A percentile compares a stretch with the other conserved stretches of the same genome.
These are phyloP conservation scores for Hyla sarda DNA, from an alignment of 2,113 vertebrate species.

Conservation along the genomic window DNA sequence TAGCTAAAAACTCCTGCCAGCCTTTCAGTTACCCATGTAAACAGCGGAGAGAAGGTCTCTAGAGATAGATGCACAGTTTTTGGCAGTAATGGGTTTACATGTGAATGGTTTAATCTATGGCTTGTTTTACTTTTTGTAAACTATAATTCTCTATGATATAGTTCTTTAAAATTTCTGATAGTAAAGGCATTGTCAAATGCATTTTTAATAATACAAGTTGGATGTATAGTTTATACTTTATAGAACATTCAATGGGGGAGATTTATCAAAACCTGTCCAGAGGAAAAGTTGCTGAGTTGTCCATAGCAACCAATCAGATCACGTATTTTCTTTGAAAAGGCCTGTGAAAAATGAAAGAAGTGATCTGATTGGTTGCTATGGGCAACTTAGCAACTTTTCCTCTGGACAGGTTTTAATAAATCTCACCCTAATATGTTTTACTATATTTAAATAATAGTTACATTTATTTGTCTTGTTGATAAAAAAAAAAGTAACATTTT, in stretches of 20 bases:
- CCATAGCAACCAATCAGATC: too few relatives aligned
- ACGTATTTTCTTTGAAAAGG: too few relatives aligned
- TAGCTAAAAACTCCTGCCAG: slow-evolving; percentile 43
- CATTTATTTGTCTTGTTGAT: too few relatives aligned
- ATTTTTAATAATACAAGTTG: neutral
- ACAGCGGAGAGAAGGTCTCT: neutral
- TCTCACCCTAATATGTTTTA: too few relatives aligned
- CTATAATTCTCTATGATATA: neutral
- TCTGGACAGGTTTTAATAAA: too few relatives aligned
- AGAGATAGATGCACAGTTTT: neutral
- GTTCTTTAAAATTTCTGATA: neutral
- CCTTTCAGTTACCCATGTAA: neutral
- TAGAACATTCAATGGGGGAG: neutral
- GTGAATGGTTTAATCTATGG: neutral
- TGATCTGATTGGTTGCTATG: too few relatives aligned
- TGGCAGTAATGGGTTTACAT: neutral
- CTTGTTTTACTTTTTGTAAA: neutral
- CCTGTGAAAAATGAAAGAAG: too few relatives aligned
- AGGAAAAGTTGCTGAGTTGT: too few relatives aligned
- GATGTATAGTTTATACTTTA: neutral
- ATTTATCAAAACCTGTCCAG: too few relatives aligned
- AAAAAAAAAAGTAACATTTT: too few relatives aligned
- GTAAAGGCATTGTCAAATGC: neutral
- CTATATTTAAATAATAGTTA: too few relatives aligned
- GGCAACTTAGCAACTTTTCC: too few relatives aligned